Conservation (phyloP, 2,888 invertebrate genomes). For the Erebia aethiops region DNA sequence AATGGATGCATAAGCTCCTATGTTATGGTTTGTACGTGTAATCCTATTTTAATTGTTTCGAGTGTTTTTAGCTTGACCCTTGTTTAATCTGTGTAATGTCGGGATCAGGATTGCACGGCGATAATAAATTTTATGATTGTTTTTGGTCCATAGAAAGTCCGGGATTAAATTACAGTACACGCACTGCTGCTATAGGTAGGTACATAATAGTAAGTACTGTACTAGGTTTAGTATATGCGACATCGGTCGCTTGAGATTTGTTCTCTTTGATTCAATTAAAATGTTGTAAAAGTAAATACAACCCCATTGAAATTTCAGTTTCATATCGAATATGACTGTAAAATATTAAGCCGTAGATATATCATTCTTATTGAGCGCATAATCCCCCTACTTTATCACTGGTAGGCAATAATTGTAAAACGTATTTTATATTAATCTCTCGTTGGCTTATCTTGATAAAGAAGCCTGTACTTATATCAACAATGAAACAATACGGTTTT, state of each 20-base stretch:
- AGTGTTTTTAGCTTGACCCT: slow-evolving; percentile 25
- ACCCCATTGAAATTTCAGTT: slow-evolving; percentile 17
- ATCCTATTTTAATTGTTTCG: slow-evolving; percentile 33
- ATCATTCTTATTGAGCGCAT: slow-evolving; percentile 35
- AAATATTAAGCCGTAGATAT: slow-evolving; percentile 35
- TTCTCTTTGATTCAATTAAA: neutral
- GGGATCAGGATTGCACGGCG: slow-evolving; percentile 19
- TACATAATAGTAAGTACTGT: neutral
- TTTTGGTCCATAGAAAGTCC: neutral
- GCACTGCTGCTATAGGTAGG: neutral
- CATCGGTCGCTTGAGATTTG: neutral
- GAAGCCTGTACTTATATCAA: neutral
- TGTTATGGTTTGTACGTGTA: slow-evolving; percentile 30
- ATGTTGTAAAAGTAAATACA: slow-evolving; percentile 5
- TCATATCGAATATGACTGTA: slow-evolving; percentile 32
- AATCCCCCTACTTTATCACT: slow-evolving; percentile 40
- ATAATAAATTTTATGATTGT: slow-evolving; percentile 17
- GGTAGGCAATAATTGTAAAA: slow-evolving; percentile 46
- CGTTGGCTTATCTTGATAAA: slow-evolving; percentile 13
- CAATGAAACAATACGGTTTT: neutral
- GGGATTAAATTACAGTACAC: neutral
- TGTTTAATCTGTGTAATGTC: slow-evolving; percentile 21
- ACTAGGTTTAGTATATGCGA: neutral
- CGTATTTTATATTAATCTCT: slow-evolving; percentile 43
- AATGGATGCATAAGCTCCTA: slow-evolving; percentile 45